A percentile compares a stretch with the other conserved stretches of the same genome.
phyloP scores from a whole-genome alignment of 1,140 invertebrate species.

The Heliothis subflexa region DNA sequence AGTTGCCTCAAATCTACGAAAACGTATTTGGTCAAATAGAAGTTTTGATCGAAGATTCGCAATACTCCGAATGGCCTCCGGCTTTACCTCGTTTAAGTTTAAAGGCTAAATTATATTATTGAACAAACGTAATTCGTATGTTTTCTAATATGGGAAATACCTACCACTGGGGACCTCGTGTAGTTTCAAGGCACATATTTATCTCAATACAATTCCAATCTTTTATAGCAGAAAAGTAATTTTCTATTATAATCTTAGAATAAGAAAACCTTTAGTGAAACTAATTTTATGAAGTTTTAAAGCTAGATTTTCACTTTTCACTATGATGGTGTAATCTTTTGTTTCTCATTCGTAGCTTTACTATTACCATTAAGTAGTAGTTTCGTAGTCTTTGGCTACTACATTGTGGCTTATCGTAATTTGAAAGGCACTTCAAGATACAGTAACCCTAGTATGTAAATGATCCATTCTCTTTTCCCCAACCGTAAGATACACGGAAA shows the following conservation, averaged over 20 bases:
- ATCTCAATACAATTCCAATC: neutral
- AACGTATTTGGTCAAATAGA: conserved; percentile 25
- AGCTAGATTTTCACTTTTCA: too few species aligned
- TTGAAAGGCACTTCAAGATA: neutral
- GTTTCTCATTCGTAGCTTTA: too few species aligned
- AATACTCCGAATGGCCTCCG: neutral
- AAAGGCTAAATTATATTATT: conserved; percentile 26
- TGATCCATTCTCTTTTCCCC: neutral
- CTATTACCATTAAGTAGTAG: too few species aligned
- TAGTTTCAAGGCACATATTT: neutral
- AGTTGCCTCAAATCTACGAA: conserved; percentile 2
- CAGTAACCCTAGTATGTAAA: neutral
- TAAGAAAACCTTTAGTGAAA: neutral
- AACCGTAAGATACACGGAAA: conserved; percentile 1
- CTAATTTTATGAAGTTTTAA: neutral
- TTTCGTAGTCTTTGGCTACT: too few species aligned
- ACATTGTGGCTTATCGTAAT: too few species aligned
- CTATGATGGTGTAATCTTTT: too few species aligned
- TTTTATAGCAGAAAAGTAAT: neutral
- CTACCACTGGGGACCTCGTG: neutral
- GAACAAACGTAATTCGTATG: neutral
- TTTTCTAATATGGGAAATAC: neutral
- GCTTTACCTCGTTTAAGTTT: neutral
- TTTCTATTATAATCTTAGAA: neutral
- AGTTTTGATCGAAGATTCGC: conserved; percentile 17